Evolutionary conservation across 2,797 vertebrate genomes (phyloP), one percentile per base, ranked within the genome.

Genomic region (Selene dorsalis): DNA sequence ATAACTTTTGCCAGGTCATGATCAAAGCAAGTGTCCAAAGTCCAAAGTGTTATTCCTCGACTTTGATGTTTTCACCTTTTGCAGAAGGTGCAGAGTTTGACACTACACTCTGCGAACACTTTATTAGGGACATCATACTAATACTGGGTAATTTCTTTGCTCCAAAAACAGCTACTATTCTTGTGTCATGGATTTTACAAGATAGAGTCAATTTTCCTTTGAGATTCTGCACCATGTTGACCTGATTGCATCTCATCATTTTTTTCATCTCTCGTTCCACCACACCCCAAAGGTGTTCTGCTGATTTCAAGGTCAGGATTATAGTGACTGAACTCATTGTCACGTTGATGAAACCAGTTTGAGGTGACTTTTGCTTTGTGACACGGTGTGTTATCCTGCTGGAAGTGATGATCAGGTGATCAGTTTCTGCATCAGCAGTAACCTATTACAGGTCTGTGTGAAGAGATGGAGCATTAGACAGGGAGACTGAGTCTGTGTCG

Each of bases 11-110:
- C 22, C 48, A 22, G 9, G 4, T 56, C 11, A 0, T 22, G 50
- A 72, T 72, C 68, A 73, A 66, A 59, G 38, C 6, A 14, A 14
- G 22, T 53, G 17, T 45, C 16, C 65, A 18, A 30, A 30, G 30
- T 30, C 30, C 30, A 30, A 6, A 35, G 6, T 13, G 13, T 47
- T n/a, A 4, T 56, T 17, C 4, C 50, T 50, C 6, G 59, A 55
- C 39, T 24, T 64, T 7, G 16, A 30, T 58, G 18, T 70, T 62
- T 52, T 52, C 11, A 24, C 20, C 3, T 41, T 14, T 12, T 41
- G 3, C 39, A 41, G 39, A 41, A 14, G 7, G 47, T n/a, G 47
- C 47, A n/a, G 47, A 52, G 48, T 52, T 52, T 22, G 48, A 22
- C 48, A 50, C 32, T 35, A 7, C 32, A 8, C 32, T 35, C 45